Percentiles rank a stretch among this genome's conserved stretches.
Conservation (phyloP, 1,140 invertebrate genomes). For the Ceratina japonica region DNA sequence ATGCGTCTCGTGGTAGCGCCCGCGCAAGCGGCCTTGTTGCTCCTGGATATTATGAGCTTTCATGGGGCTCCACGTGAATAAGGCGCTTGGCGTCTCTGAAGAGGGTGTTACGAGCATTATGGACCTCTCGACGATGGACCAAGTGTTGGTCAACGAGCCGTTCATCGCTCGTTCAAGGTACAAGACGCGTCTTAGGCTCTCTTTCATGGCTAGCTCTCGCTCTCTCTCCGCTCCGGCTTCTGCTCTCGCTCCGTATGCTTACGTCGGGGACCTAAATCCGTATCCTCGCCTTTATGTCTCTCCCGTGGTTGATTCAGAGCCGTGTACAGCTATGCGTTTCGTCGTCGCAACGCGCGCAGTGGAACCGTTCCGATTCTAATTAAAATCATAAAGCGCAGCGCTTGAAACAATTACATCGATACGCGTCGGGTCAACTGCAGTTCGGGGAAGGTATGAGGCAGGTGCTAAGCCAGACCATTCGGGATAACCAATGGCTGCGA, state of each 20-base stretch:
- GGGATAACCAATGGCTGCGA: slow-evolving; percentile 51
- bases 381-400: no score
- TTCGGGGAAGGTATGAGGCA: slow-evolving; percentile 15
- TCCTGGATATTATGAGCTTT: slow-evolving; percentile 67
- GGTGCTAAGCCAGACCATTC: slow-evolving; percentile 1
- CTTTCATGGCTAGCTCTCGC: slow-evolving; percentile 42
- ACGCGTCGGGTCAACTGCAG: neutral
- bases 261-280: slow-evolving; percentile 26
- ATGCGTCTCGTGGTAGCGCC: slow-evolving; percentile 41
- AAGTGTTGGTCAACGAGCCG: slow-evolving; percentile 58
- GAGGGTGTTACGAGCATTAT: slow-evolving; percentile 65
- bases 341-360: neutral
- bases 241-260: neutral
- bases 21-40: slow-evolving; percentile 45
- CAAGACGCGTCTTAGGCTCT: slow-evolving; percentile 50
- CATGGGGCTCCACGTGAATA: slow-evolving; percentile 63
- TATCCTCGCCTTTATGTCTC: slow-evolving; percentile 23
- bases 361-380: neutral
- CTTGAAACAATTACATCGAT: no score
- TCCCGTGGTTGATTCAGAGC: slow-evolving; percentile 11
- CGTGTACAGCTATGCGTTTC: neutral
- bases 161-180: slow-evolving; percentile 57
- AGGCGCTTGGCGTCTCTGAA: slow-evolving; percentile 62
- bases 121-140: slow-evolving; percentile 57
- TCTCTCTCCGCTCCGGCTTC: neutral